Evolutionary conservation across 1,140 invertebrate species (phyloP).

Genomic region (Muscidifurax raptorellus): DNA sequence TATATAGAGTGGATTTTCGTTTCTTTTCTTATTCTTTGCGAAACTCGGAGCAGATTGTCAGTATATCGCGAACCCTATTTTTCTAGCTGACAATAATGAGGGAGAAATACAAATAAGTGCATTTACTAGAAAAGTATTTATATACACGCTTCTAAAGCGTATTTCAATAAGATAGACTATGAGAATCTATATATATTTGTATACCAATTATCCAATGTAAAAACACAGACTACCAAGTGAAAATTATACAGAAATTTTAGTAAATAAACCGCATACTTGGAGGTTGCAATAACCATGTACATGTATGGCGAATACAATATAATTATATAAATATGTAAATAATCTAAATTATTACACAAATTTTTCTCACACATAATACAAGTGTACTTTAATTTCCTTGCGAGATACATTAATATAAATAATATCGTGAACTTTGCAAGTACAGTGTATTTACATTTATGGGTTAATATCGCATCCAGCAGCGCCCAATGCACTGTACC

Average conservation of each 20-base stretch:
- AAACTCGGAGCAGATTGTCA: not conserved
- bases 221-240: not conserved
- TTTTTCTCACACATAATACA: constrained; percentile 38
- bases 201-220: not conserved
- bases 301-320: not conserved
- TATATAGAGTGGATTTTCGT: not conserved
- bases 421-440: not conserved
- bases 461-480: too few species aligned
- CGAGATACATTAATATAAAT: constrained; percentile 11
- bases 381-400: constrained; percentile 28
- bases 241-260: constrained; percentile 5
- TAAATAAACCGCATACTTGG: not conserved
- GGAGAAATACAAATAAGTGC: not conserved
- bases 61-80: constrained; percentile 9
- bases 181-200: constrained; percentile 42
- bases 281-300: constrained; percentile 13
- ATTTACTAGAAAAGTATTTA: constrained; percentile 18
- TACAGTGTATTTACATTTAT: too few species aligned
- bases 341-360: constrained; percentile 24
- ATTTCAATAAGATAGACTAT: not conserved
- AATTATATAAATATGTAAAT: constrained; percentile 37
- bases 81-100: constrained; percentile 38
- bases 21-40: not conserved
- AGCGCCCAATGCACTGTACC: too few species aligned
- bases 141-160: constrained; percentile 13